Percentiles rank a stretch among this genome's conserved stretches.
Evolutionary conservation across 2,888 invertebrate species (phyloP).

Genomic region (Chirona hameri): DNA sequence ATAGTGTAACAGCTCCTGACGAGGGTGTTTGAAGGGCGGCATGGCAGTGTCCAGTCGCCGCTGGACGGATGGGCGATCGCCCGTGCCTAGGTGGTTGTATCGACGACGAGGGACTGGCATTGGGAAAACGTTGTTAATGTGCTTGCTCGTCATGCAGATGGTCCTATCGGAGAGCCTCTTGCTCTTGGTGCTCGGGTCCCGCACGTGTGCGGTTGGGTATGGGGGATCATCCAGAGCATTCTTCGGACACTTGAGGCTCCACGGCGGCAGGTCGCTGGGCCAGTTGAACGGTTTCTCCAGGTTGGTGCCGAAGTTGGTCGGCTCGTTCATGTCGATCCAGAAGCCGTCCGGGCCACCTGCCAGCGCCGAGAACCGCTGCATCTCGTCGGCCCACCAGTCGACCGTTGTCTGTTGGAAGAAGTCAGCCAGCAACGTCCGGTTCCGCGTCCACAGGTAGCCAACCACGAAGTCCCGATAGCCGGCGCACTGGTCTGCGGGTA

Average conservation of each 20-base stretch:
- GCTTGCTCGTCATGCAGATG: conserved; percentile 37
- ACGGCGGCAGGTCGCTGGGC: conserved; percentile 34
- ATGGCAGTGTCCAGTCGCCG: too few relatives aligned
- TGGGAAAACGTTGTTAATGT: conserved; percentile 44
- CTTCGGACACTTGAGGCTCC: conserved; percentile 50
- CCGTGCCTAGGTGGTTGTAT: background rate
- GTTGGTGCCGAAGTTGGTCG: conserved; percentile 63
- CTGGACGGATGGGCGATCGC: too few relatives aligned
- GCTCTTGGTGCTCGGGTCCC: conserved; percentile 9
- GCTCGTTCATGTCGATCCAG: conserved; percentile 92
- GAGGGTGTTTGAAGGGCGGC: background rate
- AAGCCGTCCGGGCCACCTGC: conserved; percentile 59
- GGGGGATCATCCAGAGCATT: conserved; percentile 62
- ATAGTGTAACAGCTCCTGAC: conserved; percentile 41
- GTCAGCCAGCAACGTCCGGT: conserved; percentile 40
- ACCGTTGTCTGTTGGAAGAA: conserved; percentile 40
- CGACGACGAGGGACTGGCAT: conserved; percentile 36
- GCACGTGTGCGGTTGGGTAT: conserved; percentile 49
- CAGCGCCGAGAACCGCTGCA: conserved; percentile 39
- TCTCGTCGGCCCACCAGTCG: conserved; percentile 41
- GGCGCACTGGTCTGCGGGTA: conserved; percentile 37
- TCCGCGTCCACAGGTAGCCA: conserved; percentile 39
- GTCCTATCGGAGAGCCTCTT: conserved; percentile 36
- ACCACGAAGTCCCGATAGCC: conserved; percentile 36
- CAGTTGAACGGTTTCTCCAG: conserved; percentile 38